A percentile compares a stretch with the other conserved stretches of the same genome.
These are phyloP conservation scores for Anarrhichthys ocellatus DNA, from an alignment of 2,113 vertebrate genomes.

Conservation along the genomic window DNA sequence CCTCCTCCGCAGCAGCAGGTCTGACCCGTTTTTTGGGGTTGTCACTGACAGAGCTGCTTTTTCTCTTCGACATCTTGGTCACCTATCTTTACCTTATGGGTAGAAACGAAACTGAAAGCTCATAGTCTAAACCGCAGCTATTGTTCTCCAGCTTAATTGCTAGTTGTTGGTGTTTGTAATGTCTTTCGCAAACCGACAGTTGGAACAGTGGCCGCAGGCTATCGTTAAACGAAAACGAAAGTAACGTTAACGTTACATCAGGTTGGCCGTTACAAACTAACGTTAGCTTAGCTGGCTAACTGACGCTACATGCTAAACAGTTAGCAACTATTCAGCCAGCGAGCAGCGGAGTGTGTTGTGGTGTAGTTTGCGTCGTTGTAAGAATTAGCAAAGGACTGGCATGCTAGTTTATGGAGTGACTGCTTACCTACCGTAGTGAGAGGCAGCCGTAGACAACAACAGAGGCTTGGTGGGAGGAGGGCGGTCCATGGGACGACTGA, in stretches of 20 bases:
- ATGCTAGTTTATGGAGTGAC: background rate
- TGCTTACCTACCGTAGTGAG: slow-evolving; percentile 6
- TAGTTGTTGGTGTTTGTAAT: background rate
- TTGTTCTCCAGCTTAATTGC: background rate
- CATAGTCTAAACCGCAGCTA: background rate
- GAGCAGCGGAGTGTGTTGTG: background rate
- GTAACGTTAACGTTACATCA: background rate
- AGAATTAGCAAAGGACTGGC: background rate
- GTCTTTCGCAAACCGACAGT: background rate
- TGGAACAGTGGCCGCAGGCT: background rate
- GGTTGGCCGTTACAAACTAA: background rate
- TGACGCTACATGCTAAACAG: slow-evolving; percentile 4
- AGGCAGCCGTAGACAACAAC: too few relatives aligned
- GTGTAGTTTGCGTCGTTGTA: background rate
- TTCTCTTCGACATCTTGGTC: slow-evolving; percentile 68
- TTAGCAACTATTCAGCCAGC: background rate
- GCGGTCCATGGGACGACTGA: background rate
- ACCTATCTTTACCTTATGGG: background rate
- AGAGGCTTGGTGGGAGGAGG: background rate
- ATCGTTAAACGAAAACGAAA: background rate
- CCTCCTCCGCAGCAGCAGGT: background rate
- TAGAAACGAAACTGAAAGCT: slow-evolving; percentile 16
- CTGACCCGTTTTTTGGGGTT: slow-evolving; percentile 50
- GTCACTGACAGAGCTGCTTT: slow-evolving; percentile 24
- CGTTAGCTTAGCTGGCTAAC: slow-evolving; percentile 23